These are phyloP conservation scores for Anableps anableps DNA, from an alignment of 2,797 vertebrate species.

Conservation along the genomic window DNA sequence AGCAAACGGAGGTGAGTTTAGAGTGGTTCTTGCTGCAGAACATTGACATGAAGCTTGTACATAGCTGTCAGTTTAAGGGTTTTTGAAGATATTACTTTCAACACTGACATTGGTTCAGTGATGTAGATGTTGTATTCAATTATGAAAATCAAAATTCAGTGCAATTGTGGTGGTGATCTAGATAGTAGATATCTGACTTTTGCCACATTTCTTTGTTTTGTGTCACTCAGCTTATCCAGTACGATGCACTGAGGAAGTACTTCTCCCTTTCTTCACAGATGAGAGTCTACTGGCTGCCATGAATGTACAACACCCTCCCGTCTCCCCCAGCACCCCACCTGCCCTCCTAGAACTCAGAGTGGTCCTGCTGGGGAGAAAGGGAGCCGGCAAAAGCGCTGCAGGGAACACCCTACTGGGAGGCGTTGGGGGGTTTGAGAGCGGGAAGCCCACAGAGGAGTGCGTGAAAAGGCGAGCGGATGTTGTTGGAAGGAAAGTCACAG, in stretches of 20 bases:
- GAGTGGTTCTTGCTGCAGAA: background rate
- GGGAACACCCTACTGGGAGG: constrained; percentile 78
- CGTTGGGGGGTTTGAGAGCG: constrained; percentile 64
- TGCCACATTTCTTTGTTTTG: constrained; percentile 37
- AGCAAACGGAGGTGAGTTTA: constrained; percentile 60
- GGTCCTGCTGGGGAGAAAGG: constrained; percentile 81
- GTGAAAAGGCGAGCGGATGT: constrained; percentile 70
- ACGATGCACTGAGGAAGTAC: constrained; percentile 66
- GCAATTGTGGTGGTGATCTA: background rate
- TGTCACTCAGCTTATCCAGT: constrained; percentile 56
- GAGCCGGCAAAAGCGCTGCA: constrained; percentile 76
- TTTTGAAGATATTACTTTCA: background rate
- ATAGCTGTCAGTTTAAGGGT: background rate
- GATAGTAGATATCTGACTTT: constrained; percentile 11
- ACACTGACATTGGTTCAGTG: background rate
- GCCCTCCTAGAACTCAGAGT: constrained; percentile 70
- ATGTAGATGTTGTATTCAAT: background rate
- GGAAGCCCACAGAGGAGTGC: constrained; percentile 81
- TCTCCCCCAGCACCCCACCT: background rate
- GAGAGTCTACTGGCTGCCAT: constrained; percentile 54
- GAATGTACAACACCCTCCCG: constrained; percentile 16
- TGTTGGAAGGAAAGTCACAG: constrained; percentile 63
- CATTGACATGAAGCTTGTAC: background rate
- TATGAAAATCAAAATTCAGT: background rate
- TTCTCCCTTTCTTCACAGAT: constrained; percentile 70